A percentile compares a stretch with the other conserved stretches of the same genome.
These are phyloP conservation scores for Ormyrus rosae DNA, from an alignment of 2,888 invertebrate genomes.

Conservation along the genomic window DNA sequence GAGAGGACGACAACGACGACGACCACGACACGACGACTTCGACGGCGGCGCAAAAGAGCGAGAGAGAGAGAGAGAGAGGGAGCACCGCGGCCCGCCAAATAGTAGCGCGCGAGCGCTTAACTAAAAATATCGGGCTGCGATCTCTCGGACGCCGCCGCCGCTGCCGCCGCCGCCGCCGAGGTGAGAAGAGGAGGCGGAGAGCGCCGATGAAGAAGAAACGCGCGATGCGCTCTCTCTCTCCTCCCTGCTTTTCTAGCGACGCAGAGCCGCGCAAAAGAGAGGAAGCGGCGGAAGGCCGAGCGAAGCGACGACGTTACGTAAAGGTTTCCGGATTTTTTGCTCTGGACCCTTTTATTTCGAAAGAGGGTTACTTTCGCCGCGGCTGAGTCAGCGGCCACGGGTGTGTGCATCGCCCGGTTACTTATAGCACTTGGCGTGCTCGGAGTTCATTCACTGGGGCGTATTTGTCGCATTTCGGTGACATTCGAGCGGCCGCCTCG, in stretches of 20 bases:
- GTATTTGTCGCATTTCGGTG: no score
- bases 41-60: slow-evolving; percentile 58
- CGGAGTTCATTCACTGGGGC: no score
- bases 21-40: neutral
- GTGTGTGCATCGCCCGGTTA: no score
- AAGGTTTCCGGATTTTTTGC: slow-evolving; percentile 51
- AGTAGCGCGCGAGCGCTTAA: slow-evolving; percentile 65
- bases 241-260: no score
- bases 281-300: slow-evolving; percentile 53
- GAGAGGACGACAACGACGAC: slow-evolving; percentile 6
- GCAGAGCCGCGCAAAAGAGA: no score
- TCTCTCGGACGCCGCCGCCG: slow-evolving; percentile 58
- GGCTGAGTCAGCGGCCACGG: no score
- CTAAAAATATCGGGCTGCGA: slow-evolving; percentile 73
- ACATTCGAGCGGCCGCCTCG: no score
- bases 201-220: no score
- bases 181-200: slow-evolving; percentile 29
- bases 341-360: no score
- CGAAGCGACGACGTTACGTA: slow-evolving; percentile 64
- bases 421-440: no score
- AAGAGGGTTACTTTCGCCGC: no score
- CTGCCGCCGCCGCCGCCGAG: slow-evolving; percentile 32
- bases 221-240: no score
- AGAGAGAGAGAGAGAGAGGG: slow-evolving; percentile 45
- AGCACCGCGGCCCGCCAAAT: slow-evolving; percentile 72